Conservation (phyloP, 1,140 invertebrate genomes). For the Carcinoscorpius rotundicauda region DNA sequence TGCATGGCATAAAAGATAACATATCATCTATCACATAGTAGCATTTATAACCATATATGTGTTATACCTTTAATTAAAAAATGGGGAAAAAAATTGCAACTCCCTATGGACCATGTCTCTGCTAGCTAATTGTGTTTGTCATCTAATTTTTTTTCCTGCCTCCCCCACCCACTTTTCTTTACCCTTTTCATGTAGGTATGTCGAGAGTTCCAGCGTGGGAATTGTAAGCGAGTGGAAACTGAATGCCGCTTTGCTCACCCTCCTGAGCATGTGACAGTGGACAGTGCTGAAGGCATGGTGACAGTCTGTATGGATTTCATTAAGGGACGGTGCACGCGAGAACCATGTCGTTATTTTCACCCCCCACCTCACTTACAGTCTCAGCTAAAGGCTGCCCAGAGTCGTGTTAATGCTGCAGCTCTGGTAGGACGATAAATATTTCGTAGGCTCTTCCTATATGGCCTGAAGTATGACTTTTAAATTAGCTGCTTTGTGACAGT, state of each 20-base stretch:
- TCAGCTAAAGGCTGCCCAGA: constrained; percentile 87
- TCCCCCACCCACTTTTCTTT: constrained; percentile 10
- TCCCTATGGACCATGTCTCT: too few species aligned
- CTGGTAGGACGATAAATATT: constrained; percentile 49
- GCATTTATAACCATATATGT: too few species aligned
- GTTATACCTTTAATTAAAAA: too few species aligned
- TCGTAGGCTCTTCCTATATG: too few species aligned
- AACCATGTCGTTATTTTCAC: constrained; percentile 94
- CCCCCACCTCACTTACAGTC: constrained; percentile 95
- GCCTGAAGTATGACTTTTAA: too few species aligned
- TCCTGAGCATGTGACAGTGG: constrained; percentile 70
- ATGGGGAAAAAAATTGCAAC: too few species aligned
- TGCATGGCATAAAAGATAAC: too few species aligned
- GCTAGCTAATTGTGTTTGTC: too few species aligned
- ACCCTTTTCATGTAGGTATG: constrained; percentile 61
- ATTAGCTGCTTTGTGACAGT: too few species aligned
- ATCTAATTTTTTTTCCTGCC: constrained; percentile 14
- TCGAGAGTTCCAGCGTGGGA: constrained; percentile 94
- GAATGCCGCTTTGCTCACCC: constrained; percentile 97
- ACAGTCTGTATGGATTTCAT: constrained; percentile 98
- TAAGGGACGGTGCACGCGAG: constrained; percentile 90
- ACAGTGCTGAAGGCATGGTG: constrained; percentile 82
- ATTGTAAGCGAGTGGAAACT: constrained; percentile 86
- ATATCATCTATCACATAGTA: too few species aligned
- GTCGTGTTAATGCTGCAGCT: constrained; percentile 55